These are phyloP conservation scores for Ichneumoninae sp. DNA, from an alignment of 2,888 invertebrate genomes.

Conservation along the genomic window DNA sequence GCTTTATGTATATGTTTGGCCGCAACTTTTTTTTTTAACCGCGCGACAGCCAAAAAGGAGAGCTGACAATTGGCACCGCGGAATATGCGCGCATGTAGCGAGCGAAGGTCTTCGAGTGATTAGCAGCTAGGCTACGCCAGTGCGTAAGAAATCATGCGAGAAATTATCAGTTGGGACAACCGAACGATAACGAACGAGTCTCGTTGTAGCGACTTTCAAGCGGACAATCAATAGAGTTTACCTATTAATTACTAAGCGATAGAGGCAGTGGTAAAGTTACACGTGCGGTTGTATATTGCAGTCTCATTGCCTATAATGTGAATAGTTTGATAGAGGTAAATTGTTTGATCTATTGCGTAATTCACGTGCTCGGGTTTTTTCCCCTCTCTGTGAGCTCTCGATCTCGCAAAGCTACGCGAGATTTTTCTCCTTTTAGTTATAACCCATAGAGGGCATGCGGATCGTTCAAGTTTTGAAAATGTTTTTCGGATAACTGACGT, in stretches of 20 bases:
- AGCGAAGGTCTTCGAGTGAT: background rate
- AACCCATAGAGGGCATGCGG: background rate
- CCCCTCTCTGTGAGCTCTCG: background rate
- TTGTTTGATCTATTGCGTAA: background rate
- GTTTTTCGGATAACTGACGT: background rate
- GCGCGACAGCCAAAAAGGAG: background rate
- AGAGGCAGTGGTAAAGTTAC: background rate
- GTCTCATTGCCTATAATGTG: background rate
- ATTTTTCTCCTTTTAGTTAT: background rate
- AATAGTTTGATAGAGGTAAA: background rate
- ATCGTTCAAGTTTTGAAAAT: background rate
- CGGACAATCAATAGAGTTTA: background rate
- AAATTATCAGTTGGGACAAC: background rate
- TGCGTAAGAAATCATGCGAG: background rate
- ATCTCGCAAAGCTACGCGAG: background rate
- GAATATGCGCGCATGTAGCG: background rate
- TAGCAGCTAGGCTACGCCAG: conserved; percentile 1
- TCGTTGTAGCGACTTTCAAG: background rate
- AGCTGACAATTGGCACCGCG: background rate
- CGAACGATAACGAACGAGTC: conserved; percentile 1
- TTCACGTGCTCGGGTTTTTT: background rate
- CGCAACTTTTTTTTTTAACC: background rate
- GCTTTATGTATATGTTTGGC: background rate
- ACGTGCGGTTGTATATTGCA: background rate
- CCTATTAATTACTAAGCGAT: background rate